A percentile compares a stretch with the other conserved stretches of the same genome.
Evolutionary conservation across 1,140 invertebrate species (phyloP).

Genomic region (Sitophilus oryzae): DNA sequence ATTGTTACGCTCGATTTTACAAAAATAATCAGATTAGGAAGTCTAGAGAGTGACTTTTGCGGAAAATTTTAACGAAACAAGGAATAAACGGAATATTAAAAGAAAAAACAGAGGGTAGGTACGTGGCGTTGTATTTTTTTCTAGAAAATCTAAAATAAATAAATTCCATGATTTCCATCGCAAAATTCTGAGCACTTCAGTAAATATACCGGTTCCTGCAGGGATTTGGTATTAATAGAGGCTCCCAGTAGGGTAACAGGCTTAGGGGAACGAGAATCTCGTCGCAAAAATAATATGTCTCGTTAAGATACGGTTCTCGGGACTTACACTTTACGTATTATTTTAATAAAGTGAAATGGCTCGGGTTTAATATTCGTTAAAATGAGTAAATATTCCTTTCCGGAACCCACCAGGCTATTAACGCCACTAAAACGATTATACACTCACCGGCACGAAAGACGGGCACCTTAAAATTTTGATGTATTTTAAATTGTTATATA

Average conservation of each 20-base stretch:
- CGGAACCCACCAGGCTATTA: not conserved
- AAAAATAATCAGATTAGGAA: too few species aligned
- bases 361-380: conserved; percentile 13
- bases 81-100: too few species aligned
- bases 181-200: conserved; percentile 15
- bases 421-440: not conserved
- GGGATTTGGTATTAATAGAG: conserved; percentile 17
- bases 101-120: not conserved
- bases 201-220: conserved; percentile 9
- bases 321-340: conserved; percentile 13
- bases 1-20: too few species aligned
- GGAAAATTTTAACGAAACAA: too few species aligned
- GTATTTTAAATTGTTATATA: too few species aligned
- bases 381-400: not conserved
- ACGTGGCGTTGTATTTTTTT: not conserved
- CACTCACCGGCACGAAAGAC: too few species aligned
- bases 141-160: not conserved
- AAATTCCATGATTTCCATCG: not conserved
- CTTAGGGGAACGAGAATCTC: conserved; percentile 10
- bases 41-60: too few species aligned
- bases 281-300: conserved; percentile 19
- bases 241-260: conserved; percentile 4
- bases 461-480: too few species aligned
- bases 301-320: conserved; percentile 10
- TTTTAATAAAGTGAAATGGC: conserved; percentile 17